Conservation (phyloP, 2,888 invertebrate genomes). For the Morinoia aosen region DNA sequence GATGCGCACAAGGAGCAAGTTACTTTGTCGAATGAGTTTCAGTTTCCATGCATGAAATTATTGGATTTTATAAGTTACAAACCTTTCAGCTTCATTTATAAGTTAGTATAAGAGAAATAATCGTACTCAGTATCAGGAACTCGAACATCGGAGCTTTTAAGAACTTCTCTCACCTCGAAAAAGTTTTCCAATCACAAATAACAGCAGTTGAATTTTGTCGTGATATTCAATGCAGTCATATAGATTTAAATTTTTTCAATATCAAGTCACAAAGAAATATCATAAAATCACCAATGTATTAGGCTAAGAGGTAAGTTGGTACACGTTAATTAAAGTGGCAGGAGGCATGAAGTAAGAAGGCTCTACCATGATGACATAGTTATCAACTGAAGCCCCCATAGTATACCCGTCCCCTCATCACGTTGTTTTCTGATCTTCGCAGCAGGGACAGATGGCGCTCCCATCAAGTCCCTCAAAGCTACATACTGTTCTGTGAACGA, state of each 20-base stretch:
- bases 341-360: neutral
- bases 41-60: neutral
- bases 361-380: neutral
- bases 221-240: neutral
- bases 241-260: neutral
- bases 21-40: neutral
- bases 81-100: neutral
- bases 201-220: neutral
- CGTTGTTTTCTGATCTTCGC: neutral
- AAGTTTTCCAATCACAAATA: neutral
- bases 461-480: no score
- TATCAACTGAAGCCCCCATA: neutral
- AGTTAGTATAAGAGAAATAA: neutral
- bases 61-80: neutral
- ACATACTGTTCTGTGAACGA: neutral
- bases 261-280: neutral
- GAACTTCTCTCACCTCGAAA: neutral
- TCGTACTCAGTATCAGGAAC: neutral
- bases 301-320: neutral
- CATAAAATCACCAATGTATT: neutral
- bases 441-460: neutral
- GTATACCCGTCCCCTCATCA: neutral
- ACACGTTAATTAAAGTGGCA: neutral
- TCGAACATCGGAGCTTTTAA: neutral
- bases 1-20: neutral